A percentile compares a stretch with the other conserved stretches of the same genome.
Evolutionary conservation across 1,140 invertebrate genomes (phyloP).

Genomic region (Heliconius himera): DNA sequence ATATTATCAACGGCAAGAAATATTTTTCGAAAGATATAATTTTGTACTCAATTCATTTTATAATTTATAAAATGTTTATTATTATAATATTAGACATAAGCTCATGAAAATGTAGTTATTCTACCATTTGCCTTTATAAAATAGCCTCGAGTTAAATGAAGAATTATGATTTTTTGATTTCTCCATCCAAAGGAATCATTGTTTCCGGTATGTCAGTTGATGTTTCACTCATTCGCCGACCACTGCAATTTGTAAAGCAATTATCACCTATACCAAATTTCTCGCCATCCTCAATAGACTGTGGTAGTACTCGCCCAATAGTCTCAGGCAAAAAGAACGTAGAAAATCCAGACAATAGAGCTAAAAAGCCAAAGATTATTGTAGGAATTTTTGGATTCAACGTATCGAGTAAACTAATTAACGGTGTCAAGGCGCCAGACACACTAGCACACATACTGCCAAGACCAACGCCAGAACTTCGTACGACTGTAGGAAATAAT

Average conservation of each 20-base stretch:
- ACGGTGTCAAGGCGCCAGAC: slow-evolving; percentile 90
- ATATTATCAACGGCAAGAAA: not conserved
- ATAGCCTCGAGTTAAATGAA: not conserved
- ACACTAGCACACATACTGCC: slow-evolving; percentile 95
- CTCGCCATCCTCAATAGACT: slow-evolving; percentile 92
- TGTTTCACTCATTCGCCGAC: slow-evolving; percentile 89
- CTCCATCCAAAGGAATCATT: slow-evolving; percentile 69
- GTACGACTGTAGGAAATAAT: slow-evolving; percentile 92
- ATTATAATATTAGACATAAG: not conserved
- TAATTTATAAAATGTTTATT: not conserved
- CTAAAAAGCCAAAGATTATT: slow-evolving; percentile 87
- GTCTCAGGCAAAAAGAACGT: slow-evolving; percentile 92
- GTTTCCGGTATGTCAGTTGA: slow-evolving; percentile 67
- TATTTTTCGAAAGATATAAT: not conserved
- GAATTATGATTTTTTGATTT: slow-evolving; percentile 60
- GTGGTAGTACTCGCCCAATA: slow-evolving; percentile 89
- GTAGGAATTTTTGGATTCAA: slow-evolving; percentile 88
- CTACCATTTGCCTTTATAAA: not conserved
- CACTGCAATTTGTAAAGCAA: slow-evolving; percentile 91
- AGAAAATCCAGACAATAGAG: slow-evolving; percentile 88
- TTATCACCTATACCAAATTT: slow-evolving; percentile 90
- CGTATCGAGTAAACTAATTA: slow-evolving; percentile 86
- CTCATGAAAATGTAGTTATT: not conserved
- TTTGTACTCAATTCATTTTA: not conserved
- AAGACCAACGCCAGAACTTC: slow-evolving; percentile 92